These are phyloP conservation scores for Phlogophora meticulosa DNA, from an alignment of 2,888 invertebrate genomes.

Conservation along the genomic window DNA sequence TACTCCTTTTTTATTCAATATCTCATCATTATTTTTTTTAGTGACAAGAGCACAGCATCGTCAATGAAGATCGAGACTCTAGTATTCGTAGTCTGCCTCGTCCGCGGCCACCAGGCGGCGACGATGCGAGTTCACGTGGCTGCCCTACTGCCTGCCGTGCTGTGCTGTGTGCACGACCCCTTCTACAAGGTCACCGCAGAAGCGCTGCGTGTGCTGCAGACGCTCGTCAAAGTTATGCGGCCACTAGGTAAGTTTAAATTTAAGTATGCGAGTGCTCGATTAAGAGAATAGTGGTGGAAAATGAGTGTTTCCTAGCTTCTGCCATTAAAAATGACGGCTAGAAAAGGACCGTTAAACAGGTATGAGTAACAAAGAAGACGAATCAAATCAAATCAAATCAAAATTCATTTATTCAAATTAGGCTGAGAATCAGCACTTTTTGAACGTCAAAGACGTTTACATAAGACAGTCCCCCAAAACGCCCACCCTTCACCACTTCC, in stretches of 20 bases:
- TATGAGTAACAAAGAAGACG: too few species aligned
- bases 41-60: slow-evolving; percentile 97
- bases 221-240: slow-evolving; percentile 97
- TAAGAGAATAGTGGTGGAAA: too few species aligned
- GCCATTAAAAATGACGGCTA: too few species aligned
- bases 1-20: background rate
- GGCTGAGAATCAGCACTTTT: too few species aligned
- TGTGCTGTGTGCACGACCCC: slow-evolving; percentile 97
- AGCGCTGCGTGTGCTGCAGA: slow-evolving; percentile 97
- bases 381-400: too few species aligned
- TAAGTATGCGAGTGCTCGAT: too few species aligned
- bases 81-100: slow-evolving; percentile 96
- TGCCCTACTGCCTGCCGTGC: slow-evolving; percentile 95
- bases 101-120: slow-evolving; percentile 94
- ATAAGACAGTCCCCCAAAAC: too few species aligned
- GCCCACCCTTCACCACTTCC: too few species aligned
- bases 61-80: slow-evolving; percentile 99
- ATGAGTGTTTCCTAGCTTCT: too few species aligned
- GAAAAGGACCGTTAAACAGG: too few species aligned
- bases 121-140: slow-evolving; percentile 96
- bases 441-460: too few species aligned
- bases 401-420: too few species aligned
- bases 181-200: slow-evolving; percentile 99
- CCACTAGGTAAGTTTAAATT: slow-evolving; percentile 92
- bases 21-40: slow-evolving; percentile 40